phyloP scores from a whole-genome alignment of 2,888 invertebrate genomes.

The Anodontia alba region DNA sequence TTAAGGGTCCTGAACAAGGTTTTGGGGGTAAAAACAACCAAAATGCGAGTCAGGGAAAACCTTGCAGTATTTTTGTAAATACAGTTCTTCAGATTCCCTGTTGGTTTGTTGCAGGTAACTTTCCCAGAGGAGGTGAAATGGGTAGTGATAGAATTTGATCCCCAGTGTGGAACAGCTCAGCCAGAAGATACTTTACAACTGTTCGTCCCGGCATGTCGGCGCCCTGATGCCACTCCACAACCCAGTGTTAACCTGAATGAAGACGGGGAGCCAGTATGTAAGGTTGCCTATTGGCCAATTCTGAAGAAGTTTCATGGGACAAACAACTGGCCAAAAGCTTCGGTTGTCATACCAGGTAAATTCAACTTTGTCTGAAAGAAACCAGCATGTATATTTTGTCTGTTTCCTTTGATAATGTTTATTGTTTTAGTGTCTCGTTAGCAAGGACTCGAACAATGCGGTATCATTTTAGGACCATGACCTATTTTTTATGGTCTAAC shows the following conservation, averaged over 20 bases:
- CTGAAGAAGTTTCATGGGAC: constrained; percentile 86
- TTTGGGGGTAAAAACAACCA: too few species aligned
- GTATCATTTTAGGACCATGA: too few species aligned
- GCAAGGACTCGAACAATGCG: too few species aligned
- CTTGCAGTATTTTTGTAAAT: too few species aligned
- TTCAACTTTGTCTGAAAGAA: too few species aligned
- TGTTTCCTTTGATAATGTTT: too few species aligned
- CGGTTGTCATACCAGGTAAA: constrained; percentile 91
- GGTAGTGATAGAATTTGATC: constrained; percentile 97
- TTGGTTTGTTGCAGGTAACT: constrained; percentile 87
- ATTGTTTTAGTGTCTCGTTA: too few species aligned
- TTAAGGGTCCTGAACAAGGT: too few species aligned
- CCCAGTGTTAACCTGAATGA: constrained; percentile 45
- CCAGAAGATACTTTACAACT: constrained; percentile 92
- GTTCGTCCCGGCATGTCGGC: constrained; percentile 83
- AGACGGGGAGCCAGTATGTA: constrained; percentile 52
- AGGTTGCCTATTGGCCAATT: constrained; percentile 83
- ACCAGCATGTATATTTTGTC: too few species aligned
- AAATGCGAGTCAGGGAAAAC: too few species aligned
- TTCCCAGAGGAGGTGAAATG: constrained; percentile 96
- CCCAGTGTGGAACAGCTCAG: constrained; percentile 95
- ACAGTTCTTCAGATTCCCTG: too few species aligned
- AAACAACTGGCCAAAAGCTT: constrained; percentile 93
- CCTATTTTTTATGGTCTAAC: too few species aligned
- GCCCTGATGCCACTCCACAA: constrained; percentile 40